Conservation (phyloP, 1,140 invertebrate genomes). For the Sarcophaga bullata region DNA sequence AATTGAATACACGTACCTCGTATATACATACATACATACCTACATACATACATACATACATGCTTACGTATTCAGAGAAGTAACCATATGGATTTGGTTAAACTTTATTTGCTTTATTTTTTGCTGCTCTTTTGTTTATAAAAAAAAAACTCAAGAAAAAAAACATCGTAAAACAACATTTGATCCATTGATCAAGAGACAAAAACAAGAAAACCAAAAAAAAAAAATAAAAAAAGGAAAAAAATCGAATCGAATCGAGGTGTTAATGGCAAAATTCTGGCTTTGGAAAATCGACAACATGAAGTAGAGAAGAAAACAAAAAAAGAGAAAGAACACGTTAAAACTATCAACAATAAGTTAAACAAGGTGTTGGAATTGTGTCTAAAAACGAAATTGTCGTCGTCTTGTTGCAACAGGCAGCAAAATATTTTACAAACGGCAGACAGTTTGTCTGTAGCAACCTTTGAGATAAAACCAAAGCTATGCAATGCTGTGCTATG, state of each 20-base stretch:
- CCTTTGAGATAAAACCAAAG: constrained; percentile 12
- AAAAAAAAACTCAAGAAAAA: too few species aligned
- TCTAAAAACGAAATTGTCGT: constrained; percentile 17
- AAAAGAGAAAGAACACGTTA: not conserved
- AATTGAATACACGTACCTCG: too few species aligned
- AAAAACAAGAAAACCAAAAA: not conserved
- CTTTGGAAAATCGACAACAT: not conserved
- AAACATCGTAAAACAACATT: not conserved
- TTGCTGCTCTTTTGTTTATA: not conserved
- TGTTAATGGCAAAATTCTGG: constrained; percentile 20
- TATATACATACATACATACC: too few species aligned
- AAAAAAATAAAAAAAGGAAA: too few species aligned
- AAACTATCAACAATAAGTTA: constrained; percentile 19
- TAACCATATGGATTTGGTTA: constrained; percentile 29
- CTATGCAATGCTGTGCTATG: not conserved
- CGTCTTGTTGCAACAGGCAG: not conserved
- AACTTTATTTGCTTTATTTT: not conserved
- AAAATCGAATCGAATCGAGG: not conserved
- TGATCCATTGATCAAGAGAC: constrained; percentile 40
- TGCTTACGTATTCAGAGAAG: constrained; percentile 5
- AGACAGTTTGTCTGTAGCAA: constrained; percentile 41
- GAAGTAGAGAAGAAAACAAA: not conserved
- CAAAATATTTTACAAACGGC: not conserved
- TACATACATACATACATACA: not conserved
- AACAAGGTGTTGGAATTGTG: constrained; percentile 38